Evolutionary conservation across 2,113 vertebrate species (phyloP), one percentile per base, ranked within the genome.

Genomic region (Dromas ardeola): DNA sequence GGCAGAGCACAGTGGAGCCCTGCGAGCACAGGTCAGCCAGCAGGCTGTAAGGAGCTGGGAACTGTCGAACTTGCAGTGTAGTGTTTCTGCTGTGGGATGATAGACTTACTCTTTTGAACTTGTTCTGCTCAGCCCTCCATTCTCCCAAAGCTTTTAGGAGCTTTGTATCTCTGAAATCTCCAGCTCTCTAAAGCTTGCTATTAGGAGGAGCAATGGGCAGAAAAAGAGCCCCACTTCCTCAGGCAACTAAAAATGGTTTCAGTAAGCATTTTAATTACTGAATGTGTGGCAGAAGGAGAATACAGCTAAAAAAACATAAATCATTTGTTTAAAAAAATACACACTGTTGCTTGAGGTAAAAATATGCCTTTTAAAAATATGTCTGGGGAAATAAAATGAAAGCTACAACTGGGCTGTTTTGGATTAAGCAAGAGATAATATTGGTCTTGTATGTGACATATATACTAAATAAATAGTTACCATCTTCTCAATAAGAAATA

Each of bases 21-120:
- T 0, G 4, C 13, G 11, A 69, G 61, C 1, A 1, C 61, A 20
- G 66, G n/a, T 43, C 6, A 0, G 61, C 36, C 30, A 74, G 38
- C 29, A 61, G 59, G 8, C 50, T 43, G 14, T 52, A 11, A 21
- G 36, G 85, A 70, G 30, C 13, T 70, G 59, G 20, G 38, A 56
- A 38, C 8, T 52, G 8, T n/a, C 0, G 0, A 20, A 65, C 23
- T 72, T 69, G 10, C 13, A 65, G 16, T 2, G 1, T 15, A 12
- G 13, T 58, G 20, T 63, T 92, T 88, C 49, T 67, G 25, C 77
- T 21, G 23, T 29, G 32, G 58, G 19, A 38, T 47, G 38, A 16
- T 42, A 26, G 32, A 10, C 22, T 86, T 81, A 11, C 34, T 70
- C 36, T 42, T 78, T 61, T 42, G 47, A 89, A 36, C 12, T 72